phyloP scores from a whole-genome alignment of 2,888 invertebrate genomes.

The Sthenelais limicola region DNA sequence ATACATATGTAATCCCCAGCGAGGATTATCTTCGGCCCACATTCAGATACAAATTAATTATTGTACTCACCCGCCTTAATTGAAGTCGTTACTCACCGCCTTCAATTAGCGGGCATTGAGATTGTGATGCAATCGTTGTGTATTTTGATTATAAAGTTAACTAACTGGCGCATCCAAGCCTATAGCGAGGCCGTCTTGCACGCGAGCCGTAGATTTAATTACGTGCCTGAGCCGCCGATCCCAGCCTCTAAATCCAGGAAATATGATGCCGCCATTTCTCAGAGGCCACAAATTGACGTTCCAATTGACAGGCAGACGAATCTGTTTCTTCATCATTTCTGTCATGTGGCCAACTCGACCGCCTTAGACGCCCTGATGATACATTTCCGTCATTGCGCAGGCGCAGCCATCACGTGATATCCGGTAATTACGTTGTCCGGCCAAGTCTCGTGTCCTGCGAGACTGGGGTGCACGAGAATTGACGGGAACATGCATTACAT shows the following conservation, averaged over 20 bases:
- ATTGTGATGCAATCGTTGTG: slow-evolving; percentile 29
- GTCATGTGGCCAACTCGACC: slow-evolving; percentile 4
- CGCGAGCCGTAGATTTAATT: slow-evolving; percentile 38
- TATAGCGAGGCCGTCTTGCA: slow-evolving; percentile 25
- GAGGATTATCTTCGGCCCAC: slow-evolving; percentile 12
- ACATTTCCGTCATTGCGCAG: slow-evolving; percentile 31
- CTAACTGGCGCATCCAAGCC: slow-evolving; percentile 24
- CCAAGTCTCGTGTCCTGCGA: slow-evolving; percentile 1
- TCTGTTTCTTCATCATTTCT: slow-evolving; percentile 22
- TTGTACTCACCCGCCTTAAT: slow-evolving; percentile 32
- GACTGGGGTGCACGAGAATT: not conserved
- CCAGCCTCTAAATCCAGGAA: slow-evolving; percentile 24
- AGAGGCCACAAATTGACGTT: slow-evolving; percentile 37
- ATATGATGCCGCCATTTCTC: slow-evolving; percentile 37
- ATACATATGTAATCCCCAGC: slow-evolving; percentile 32
- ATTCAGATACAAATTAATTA: slow-evolving; percentile 40
- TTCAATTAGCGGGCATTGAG: slow-evolving; percentile 34
- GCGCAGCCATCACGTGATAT: slow-evolving; percentile 32
- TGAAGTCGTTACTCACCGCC: slow-evolving; percentile 40
- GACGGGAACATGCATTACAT: slow-evolving; percentile 37
- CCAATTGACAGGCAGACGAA: slow-evolving; percentile 36
- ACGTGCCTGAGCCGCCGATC: slow-evolving; percentile 16
- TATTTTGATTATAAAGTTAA: slow-evolving; percentile 41
- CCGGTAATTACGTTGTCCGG: slow-evolving; percentile 34
- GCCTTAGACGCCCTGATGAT: slow-evolving; percentile 6